Percentiles rank a stretch among this genome's conserved stretches.
These are phyloP conservation scores for Drosophila pseudotakahashii DNA, from an alignment of 2,888 invertebrate genomes.

Conservation along the genomic window DNA sequence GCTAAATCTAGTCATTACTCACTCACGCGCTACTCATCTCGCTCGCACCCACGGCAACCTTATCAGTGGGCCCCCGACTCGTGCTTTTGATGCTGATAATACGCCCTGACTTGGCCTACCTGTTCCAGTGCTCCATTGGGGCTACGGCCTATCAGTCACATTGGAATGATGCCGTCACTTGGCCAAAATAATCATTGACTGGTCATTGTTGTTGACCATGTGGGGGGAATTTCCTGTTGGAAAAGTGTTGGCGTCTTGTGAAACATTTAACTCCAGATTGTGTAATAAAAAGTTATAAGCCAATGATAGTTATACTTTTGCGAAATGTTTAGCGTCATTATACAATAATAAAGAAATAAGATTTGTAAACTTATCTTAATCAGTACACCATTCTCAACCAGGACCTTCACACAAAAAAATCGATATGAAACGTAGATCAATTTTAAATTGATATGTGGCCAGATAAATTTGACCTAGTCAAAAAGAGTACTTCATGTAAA, in stretches of 20 bases:
- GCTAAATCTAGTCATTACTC: slow-evolving; percentile 71
- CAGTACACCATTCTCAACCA: slow-evolving; percentile 4
- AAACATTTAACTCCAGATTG: neutral
- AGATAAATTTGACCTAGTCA: too few species aligned
- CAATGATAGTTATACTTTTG: too few species aligned
- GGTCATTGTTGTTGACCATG: slow-evolving; percentile 37
- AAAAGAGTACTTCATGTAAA: too few species aligned
- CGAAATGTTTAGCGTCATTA: too few species aligned
- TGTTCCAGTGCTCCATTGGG: slow-evolving; percentile 10
- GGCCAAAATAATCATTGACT: slow-evolving; percentile 50
- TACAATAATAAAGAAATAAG: neutral
- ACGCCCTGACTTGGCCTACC: slow-evolving; percentile 21
- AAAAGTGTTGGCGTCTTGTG: neutral
- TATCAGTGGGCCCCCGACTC: slow-evolving; percentile 27
- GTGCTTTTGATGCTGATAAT: slow-evolving; percentile 51
- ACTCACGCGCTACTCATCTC: slow-evolving; percentile 24
- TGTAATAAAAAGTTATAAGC: neutral
- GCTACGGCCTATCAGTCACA: slow-evolving; percentile 32
- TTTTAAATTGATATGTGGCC: too few species aligned
- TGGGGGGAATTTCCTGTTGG: slow-evolving; percentile 7
- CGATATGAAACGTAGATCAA: too few species aligned
- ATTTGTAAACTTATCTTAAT: slow-evolving; percentile 10
- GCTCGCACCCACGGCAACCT: neutral
- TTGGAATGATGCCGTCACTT: slow-evolving; percentile 50
- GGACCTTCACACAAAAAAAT: too few species aligned